phyloP scores from a whole-genome alignment of 2,113 vertebrate genomes.

The Scomber scombrus region DNA sequence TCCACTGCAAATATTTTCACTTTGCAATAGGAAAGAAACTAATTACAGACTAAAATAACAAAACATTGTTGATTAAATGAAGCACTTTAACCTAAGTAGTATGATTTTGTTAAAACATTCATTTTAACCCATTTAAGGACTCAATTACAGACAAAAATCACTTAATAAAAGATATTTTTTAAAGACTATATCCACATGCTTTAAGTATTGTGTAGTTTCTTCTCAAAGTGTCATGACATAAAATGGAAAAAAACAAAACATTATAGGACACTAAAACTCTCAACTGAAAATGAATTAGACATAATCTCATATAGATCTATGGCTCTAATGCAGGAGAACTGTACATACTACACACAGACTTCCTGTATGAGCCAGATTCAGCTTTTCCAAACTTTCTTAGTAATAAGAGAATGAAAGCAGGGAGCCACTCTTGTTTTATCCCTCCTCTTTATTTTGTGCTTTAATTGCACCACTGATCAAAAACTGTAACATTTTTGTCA shows the following conservation, averaged over 20 bases:
- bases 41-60: too few relatives aligned
- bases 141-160: not conserved
- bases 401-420: conserved; percentile 9
- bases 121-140: too few relatives aligned
- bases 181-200: not conserved
- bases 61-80: too few relatives aligned
- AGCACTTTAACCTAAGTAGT: too few relatives aligned
- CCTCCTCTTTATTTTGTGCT: conserved; percentile 6
- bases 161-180: not conserved
- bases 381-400: not conserved
- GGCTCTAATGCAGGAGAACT: not conserved
- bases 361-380: not conserved
- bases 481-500: conserved; percentile 32
- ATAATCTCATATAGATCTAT: not conserved
- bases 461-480: conserved; percentile 42
- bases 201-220: not conserved
- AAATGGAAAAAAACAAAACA: not conserved
- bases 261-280: not conserved
- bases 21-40: not conserved
- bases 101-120: too few relatives aligned
- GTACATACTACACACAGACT: too few relatives aligned
- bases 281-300: not conserved
- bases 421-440: not conserved
- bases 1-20: not conserved
- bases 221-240: not conserved